phyloP scores from a whole-genome alignment of 2,888 invertebrate genomes.

The Cephus sareptanus region DNA sequence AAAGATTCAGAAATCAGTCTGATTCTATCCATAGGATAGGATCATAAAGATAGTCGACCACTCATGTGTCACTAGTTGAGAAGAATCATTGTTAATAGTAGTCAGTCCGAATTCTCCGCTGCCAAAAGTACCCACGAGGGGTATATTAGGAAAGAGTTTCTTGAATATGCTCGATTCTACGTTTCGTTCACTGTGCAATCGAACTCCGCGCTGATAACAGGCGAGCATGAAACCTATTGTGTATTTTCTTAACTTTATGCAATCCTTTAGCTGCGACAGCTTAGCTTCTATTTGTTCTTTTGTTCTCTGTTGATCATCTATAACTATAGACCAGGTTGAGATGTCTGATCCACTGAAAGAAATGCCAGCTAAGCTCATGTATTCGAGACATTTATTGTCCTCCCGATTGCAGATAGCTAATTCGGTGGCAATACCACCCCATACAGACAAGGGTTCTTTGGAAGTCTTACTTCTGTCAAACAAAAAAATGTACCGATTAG shows the following conservation, averaged over 20 bases:
- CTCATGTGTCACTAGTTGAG: conserved; percentile 13
- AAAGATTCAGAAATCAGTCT: background rate
- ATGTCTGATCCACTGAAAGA: conserved; percentile 40
- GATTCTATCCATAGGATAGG: conserved; percentile 46
- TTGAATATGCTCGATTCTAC: conserved; percentile 54
- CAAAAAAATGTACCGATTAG: background rate
- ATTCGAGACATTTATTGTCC: conserved; percentile 21
- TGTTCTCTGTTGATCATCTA: conserved; percentile 27
- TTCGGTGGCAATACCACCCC: conserved; percentile 47
- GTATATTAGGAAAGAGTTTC: conserved; percentile 53
- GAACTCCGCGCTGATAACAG: conserved; percentile 49
- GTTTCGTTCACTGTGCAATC: conserved; percentile 34
- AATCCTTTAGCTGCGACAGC: conserved; percentile 39
- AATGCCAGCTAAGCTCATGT: conserved; percentile 38
- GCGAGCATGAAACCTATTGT: conserved; percentile 57
- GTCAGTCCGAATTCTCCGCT: conserved; percentile 54
- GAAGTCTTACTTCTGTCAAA: conserved; percentile 15
- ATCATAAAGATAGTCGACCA: conserved; percentile 54
- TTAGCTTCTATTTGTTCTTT: conserved; percentile 31
- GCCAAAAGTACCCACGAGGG: conserved; percentile 54
- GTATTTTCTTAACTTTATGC: conserved; percentile 48
- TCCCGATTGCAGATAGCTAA: conserved; percentile 38
- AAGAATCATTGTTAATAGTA: conserved; percentile 8
- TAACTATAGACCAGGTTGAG: conserved; percentile 53
- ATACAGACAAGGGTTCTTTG: conserved; percentile 26